Evolutionary conservation across 2,888 invertebrate species (phyloP).

Genomic region (Drosophila demipolita): DNA sequence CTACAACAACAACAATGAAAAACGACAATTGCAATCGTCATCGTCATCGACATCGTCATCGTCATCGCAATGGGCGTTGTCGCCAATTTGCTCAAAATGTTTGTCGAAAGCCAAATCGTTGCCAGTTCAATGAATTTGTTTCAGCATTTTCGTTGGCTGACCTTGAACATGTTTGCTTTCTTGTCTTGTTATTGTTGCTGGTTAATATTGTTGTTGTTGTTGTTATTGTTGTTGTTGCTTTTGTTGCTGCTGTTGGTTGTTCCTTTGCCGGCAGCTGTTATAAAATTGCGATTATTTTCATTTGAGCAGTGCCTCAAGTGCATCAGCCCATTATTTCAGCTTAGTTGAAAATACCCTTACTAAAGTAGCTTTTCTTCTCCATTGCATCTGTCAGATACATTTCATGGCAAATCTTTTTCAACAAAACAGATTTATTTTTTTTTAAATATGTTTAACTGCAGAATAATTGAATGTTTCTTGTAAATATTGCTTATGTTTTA

Average conservation of each 20-base stretch:
- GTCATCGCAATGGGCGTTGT: constrained; percentile 48
- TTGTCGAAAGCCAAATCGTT: constrained; percentile 39
- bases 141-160: constrained; percentile 46
- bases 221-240: neutral
- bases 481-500: neutral
- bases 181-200: constrained; percentile 12
- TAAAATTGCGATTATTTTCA: constrained; percentile 48
- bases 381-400: neutral
- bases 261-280: constrained; percentile 58
- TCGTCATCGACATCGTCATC: constrained; percentile 3
- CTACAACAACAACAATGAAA: neutral
- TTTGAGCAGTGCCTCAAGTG: constrained; percentile 51
- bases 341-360: constrained; percentile 35
- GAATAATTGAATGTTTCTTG: neutral
- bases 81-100: constrained; percentile 37
- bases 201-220: neutral
- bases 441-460: neutral
- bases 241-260: constrained; percentile 4
- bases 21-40: constrained; percentile 17
- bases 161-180: constrained; percentile 63
- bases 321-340: constrained; percentile 35
- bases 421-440: neutral
- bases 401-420: neutral
- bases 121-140: constrained; percentile 73
- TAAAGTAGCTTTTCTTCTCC: no score